A percentile compares a stretch with the other conserved stretches of the same genome.
These are phyloP conservation scores for Donacobius atricapilla DNA, from an alignment of 2,113 vertebrate species.

Conservation along the genomic window DNA sequence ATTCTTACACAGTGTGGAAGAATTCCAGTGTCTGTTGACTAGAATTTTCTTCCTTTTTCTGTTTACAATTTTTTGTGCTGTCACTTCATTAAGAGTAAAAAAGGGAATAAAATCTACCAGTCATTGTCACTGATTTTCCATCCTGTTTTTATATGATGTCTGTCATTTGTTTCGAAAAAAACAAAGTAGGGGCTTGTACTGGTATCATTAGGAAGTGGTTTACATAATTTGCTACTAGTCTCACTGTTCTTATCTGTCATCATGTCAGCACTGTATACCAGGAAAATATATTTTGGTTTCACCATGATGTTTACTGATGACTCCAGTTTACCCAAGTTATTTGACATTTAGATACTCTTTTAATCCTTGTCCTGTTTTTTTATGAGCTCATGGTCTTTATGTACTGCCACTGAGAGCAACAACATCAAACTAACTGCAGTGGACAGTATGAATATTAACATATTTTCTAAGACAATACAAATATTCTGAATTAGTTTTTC, in stretches of 20 bases:
- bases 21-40: not conserved
- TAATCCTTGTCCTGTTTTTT: not conserved
- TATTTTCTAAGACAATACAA: not conserved
- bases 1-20: not conserved
- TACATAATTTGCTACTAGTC: not conserved
- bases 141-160: not conserved
- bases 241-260: not conserved
- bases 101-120: not conserved
- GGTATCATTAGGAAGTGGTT: not conserved
- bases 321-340: not conserved
- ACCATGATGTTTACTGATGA: not conserved
- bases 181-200: not conserved
- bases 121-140: not conserved
- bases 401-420: not conserved
- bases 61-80: not conserved
- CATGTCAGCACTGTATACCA: not conserved
- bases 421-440: not conserved
- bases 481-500: not conserved
- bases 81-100: not conserved
- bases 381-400: not conserved
- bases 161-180: not conserved
- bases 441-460: not conserved
- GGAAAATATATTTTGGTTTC: not conserved
- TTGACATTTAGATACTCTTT: not conserved
- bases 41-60: not conserved